phyloP scores from a whole-genome alignment of 2,113 vertebrate genomes.

The Thermophis baileyi region DNA sequence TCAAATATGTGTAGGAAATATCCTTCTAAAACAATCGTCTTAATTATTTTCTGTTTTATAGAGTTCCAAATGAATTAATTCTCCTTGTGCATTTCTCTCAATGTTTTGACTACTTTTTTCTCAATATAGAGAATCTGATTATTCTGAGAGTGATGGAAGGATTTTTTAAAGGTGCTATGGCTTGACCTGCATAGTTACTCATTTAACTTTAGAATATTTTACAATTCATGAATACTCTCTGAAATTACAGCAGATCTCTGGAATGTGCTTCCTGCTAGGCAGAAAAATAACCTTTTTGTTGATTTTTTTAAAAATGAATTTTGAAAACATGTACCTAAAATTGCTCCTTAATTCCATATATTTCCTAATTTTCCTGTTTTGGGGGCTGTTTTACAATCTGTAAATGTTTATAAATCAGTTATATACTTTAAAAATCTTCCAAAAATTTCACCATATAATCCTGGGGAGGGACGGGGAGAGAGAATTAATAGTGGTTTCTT shows the following conservation, averaged over 20 bases:
- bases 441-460: neutral
- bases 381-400: neutral
- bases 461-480: accelerated
- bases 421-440: neutral
- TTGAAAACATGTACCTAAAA: neutral
- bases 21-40: neutral
- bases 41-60: neutral
- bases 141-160: neutral
- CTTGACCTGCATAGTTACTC: neutral
- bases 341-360: neutral
- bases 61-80: neutral
- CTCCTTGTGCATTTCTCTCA: neutral
- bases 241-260: neutral
- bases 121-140: neutral
- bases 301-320: neutral
- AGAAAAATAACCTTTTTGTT: neutral
- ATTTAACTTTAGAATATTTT: neutral
- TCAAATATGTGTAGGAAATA: neutral
- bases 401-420: neutral
- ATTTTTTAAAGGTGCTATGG: neutral
- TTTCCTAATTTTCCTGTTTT: neutral
- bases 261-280: neutral
- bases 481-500: neutral
- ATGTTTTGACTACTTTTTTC: neutral
- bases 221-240: neutral